Evolutionary conservation across 2,888 invertebrate genomes (phyloP).

Genomic region (Quadroppia sp.): DNA sequence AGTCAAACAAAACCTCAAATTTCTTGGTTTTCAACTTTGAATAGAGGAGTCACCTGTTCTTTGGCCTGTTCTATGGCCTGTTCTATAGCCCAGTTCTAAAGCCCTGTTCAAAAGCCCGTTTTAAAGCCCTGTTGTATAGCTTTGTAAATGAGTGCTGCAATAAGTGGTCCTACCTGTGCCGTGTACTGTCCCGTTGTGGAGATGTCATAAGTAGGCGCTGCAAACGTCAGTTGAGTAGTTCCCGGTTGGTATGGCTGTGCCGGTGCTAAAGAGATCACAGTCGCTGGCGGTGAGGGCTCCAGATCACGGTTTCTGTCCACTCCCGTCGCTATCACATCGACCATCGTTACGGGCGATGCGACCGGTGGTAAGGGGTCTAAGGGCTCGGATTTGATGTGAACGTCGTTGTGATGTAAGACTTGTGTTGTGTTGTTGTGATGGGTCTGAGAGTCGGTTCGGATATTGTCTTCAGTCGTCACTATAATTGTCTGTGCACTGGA

Average conservation of each 20-base stretch:
- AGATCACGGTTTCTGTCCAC: conserved; percentile 41
- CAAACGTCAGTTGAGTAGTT: conserved; percentile 44
- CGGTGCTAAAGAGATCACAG: conserved; percentile 44
- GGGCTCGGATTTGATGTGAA: conserved; percentile 43
- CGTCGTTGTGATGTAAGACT: conserved; percentile 40
- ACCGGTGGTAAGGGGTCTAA: conserved; percentile 43
- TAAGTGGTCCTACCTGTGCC: conserved; percentile 42
- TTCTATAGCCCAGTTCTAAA: not conserved
- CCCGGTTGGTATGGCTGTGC: conserved; percentile 44
- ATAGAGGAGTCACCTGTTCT: conserved; percentile 33
- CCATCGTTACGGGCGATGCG: conserved; percentile 43
- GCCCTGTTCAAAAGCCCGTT: not conserved
- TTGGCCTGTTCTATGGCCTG: not conserved
- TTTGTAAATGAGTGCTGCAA: not conserved
- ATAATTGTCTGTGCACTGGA: conserved; percentile 35
- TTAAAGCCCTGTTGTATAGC: not conserved
- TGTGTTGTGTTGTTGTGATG: conserved; percentile 19
- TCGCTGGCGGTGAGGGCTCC: conserved; percentile 44
- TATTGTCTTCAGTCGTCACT: conserved; percentile 22
- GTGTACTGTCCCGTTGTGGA: conserved; percentile 42
- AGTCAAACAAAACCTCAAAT: conserved; percentile 19
- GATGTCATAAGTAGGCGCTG: conserved; percentile 44
- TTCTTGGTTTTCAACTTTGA: conserved; percentile 28
- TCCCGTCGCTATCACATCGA: conserved; percentile 39
- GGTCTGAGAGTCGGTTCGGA: not conserved